Evolutionary conservation across 2,888 invertebrate genomes (phyloP), one percentile per base, ranked within the genome.

Genomic region (Urechis unicinctus): DNA sequence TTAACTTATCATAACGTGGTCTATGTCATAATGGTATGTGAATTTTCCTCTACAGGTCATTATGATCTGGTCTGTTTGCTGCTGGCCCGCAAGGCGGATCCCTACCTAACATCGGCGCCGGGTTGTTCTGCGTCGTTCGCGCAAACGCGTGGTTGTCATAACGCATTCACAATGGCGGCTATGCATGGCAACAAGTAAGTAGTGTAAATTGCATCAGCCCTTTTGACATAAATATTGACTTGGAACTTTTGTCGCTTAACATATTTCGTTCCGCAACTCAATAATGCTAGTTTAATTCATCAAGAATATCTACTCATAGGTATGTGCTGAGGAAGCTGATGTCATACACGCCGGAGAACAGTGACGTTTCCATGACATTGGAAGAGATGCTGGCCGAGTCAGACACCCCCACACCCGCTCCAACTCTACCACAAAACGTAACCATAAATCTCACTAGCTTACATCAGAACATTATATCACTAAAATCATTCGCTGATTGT

Each of bases 301-400:
- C n/a, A n/a, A n/a, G n/a, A n/a, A n/a, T n/a, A n/a, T n/a, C n/a
- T 25, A 13, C 17, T 17, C 36, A 36, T 36, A 57, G 91, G 51
- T 82, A 84, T 0, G 85, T 88, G 61, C 80, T 93, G 46, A 87
- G 89, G 57, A 88, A 90, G 65, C 75, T 89, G 28, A 77, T 89
- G n/a, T 84, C 87, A 0, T 87, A 88, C 72, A 87, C 88, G 0
- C 21, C 53, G 29, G 47, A 28, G 1, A 25, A 45, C 28, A 85
- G 83, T 61, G 49, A 52, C 22, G 89, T 90, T 61, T 88, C 91
- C 29, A 81, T 92, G 29, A 90, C 90, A 0, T 80, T 92, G 53
- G 91, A 91, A 74, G 92, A 92, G 78, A 92, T 91, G 79, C 82
- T 92, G 44, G 91, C 91, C 0, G 92, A 92, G 79, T 91, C n/a